phyloP scores from a whole-genome alignment of 2,113 vertebrate genomes.

The Podarcis cretensis region DNA sequence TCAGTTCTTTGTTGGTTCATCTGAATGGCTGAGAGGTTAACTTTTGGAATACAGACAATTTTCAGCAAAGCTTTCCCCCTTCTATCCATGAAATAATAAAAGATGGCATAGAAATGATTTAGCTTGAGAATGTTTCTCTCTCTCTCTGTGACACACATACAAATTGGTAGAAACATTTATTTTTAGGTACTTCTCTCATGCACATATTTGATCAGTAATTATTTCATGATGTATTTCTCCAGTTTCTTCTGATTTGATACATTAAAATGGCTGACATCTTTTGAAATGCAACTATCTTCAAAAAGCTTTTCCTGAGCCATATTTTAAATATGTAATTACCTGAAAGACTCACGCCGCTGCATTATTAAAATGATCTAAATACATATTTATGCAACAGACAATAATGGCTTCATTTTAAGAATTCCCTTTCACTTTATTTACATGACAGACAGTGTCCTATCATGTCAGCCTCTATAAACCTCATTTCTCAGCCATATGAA shows the following conservation, averaged over 20 bases:
- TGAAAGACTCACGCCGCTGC: conserved; percentile 40
- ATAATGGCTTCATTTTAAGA: conserved; percentile 67
- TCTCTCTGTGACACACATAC: neutral
- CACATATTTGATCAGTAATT: conserved; percentile 26
- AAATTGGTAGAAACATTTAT: neutral
- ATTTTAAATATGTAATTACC: conserved; percentile 50
- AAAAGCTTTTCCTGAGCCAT: conserved; percentile 43
- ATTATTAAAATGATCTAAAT: conserved; percentile 57
- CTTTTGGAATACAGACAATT: conserved; percentile 5
- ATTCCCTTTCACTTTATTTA: conserved; percentile 63
- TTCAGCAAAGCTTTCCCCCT: neutral
- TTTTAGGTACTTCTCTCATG: neutral
- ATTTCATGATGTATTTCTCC: neutral
- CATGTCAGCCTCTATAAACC: conserved; percentile 57
- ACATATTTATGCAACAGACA: conserved; percentile 58
- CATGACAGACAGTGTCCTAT: conserved; percentile 66
- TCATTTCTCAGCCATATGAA: conserved; percentile 40
- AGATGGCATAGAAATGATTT: neutral
- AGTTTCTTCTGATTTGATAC: conserved; percentile 16
- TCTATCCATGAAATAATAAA: neutral
- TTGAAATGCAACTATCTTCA: conserved; percentile 22
- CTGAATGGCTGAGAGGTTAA: neutral
- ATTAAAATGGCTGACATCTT: conserved; percentile 7
- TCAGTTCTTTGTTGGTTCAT: neutral
- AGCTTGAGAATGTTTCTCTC: neutral